Conservation (phyloP, 1,140 invertebrate species). For the Probaryconus sp. region DNA sequence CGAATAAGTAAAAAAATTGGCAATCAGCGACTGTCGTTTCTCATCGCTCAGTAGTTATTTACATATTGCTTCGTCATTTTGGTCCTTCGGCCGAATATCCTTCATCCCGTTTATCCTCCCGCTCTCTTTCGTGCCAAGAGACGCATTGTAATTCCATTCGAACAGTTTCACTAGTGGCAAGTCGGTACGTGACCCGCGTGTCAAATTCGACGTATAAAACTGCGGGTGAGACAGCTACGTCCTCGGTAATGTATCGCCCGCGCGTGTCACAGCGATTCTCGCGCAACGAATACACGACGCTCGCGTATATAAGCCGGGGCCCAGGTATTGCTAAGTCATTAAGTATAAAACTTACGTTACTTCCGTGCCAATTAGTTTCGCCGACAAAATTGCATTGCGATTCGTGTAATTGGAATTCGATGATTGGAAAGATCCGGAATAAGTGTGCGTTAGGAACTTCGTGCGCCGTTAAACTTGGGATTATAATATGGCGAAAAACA, state of each 20-base stretch:
- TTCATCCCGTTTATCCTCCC: constrained; percentile 60
- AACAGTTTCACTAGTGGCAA: constrained; percentile 77
- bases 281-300: constrained; percentile 37
- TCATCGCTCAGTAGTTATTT: constrained; percentile 43
- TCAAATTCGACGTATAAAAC: constrained; percentile 79
- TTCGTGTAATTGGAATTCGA: constrained; percentile 43
- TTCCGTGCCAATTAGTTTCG: constrained; percentile 39
- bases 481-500: too few species aligned
- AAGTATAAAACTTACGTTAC: constrained; percentile 59
- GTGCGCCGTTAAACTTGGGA: too few species aligned
- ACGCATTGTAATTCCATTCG: constrained; percentile 77
- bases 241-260: constrained; percentile 74
- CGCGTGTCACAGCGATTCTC: constrained; percentile 70
- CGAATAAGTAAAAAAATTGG: too few species aligned
- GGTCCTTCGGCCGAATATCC: constrained; percentile 55
- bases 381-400: constrained; percentile 25
- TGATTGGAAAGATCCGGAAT: constrained; percentile 20
- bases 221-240: constrained; percentile 72
- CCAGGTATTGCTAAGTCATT: constrained; percentile 71
- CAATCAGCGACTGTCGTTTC: constrained; percentile 26
- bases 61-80: constrained; percentile 33
- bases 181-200: constrained; percentile 75
- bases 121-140: constrained; percentile 61
- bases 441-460: constrained; percentile 29
- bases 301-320: constrained; percentile 55